phyloP scores from a whole-genome alignment of 2,888 invertebrate species.

The Rhynchonema sp. region DNA sequence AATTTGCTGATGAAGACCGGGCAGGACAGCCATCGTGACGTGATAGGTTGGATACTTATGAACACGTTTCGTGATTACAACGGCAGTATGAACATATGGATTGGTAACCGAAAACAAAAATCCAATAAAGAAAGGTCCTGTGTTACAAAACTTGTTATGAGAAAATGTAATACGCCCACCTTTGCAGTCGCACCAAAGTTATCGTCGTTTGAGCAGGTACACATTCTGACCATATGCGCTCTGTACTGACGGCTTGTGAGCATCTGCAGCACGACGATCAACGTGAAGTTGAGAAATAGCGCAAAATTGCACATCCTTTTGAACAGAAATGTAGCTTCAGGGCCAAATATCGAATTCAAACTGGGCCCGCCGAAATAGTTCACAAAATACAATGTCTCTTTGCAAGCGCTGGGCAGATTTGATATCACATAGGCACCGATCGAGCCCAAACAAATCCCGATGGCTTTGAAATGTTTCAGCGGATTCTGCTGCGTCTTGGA shows the following conservation, averaged over 20 bases:
- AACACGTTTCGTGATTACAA: no score
- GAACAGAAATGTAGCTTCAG: neutral
- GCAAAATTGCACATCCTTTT: neutral
- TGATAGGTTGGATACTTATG: no score
- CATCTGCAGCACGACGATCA: neutral
- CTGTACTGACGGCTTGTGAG: neutral
- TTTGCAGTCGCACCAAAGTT: no score
- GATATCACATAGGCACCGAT: constrained; percentile 6
- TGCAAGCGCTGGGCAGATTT: constrained; percentile 3
- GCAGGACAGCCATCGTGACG: no score
- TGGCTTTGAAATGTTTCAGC: constrained; percentile 1
- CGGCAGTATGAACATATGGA: no score
- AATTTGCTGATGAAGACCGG: no score
- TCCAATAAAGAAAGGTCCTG: no score
- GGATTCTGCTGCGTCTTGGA: neutral
- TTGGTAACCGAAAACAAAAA: no score
- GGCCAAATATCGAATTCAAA: neutral
- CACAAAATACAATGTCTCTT: neutral
- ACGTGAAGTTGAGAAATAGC: neutral
- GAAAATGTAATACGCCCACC: no score
- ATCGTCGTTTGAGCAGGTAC: no score
- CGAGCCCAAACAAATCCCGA: constrained; percentile 4
- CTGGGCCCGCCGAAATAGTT: neutral
- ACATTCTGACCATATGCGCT: neutral
- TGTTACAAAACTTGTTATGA: no score